phyloP scores from a whole-genome alignment of 1,140 invertebrate genomes.

The Odontomachus brunneus region DNA sequence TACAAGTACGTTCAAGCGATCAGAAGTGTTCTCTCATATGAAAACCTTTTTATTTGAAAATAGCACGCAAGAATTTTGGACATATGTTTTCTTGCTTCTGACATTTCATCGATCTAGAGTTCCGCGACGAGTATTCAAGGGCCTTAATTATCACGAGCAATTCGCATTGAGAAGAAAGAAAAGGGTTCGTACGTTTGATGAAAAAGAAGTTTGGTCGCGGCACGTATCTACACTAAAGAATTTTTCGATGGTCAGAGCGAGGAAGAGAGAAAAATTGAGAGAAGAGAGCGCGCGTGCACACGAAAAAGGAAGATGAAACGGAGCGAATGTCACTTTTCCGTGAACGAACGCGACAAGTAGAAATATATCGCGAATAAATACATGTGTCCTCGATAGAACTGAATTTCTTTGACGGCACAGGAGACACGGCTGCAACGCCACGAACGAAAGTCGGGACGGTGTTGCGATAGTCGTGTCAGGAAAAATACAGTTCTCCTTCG shows the following conservation, averaged over 20 bases:
- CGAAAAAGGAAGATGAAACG: neutral
- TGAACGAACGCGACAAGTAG: slow-evolving; percentile 25
- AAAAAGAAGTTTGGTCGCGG: slow-evolving; percentile 25
- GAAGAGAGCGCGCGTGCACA: slow-evolving; percentile 11
- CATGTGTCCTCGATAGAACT: slow-evolving; percentile 32
- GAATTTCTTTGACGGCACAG: slow-evolving; percentile 25
- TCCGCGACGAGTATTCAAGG: too few relatives aligned
- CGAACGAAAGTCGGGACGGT: slow-evolving; percentile 21
- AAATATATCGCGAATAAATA: slow-evolving; percentile 57
- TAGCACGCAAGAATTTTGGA: too few relatives aligned
- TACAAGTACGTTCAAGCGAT: too few relatives aligned
- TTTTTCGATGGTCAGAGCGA: slow-evolving; percentile 33
- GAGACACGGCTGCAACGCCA: slow-evolving; percentile 11
- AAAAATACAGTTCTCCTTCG: slow-evolving; percentile 50
- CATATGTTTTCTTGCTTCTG: too few relatives aligned
- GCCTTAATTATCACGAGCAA: slow-evolving; percentile 31
- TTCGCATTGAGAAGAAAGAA: neutral
- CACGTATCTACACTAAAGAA: neutral
- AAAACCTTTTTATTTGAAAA: too few relatives aligned
- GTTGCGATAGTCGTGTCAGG: slow-evolving; percentile 24
- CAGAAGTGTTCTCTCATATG: too few relatives aligned
- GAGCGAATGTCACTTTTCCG: slow-evolving; percentile 32
- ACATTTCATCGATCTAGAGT: too few relatives aligned
- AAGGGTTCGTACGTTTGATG: slow-evolving; percentile 33
- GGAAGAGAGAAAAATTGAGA: neutral